Base-by-base conservation (phyloP, 2,113 vertebrate genomes). In the Ictidomys tridecemlineatus region DNA sequence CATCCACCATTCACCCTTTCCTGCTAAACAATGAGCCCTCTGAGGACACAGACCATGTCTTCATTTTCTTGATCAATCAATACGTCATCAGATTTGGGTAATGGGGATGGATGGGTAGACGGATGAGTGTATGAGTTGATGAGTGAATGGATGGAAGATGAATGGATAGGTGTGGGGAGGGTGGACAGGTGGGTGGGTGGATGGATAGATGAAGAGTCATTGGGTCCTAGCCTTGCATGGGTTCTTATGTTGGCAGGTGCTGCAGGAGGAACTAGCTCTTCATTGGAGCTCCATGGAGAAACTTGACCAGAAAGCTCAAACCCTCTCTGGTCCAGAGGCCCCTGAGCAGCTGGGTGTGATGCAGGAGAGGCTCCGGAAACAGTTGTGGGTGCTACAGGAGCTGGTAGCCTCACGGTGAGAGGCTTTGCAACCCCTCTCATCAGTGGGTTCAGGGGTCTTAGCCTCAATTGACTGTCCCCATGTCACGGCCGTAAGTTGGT, bases 401-500 rank as follows among this genome's bases (percentile, higher is more conserved):
- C 94, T 98, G 95, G 98, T 99, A 4, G 96, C 96, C 69, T 82
- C 97, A 94, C 98, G 99, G 99, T 99, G 97, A 80, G 93, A 56
- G 28, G 1, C 0, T 0, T 1, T 28, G 30, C 5, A 9, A 42
- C 11, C 67, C 24, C 53, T 69, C 51, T 42, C 61, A 24, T 56
- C 37, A 17, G 39, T 51, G 58, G 39, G 32, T 0, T 24, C n/a
- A 26, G 74, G 51, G 11, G 18, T 6, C 12, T 85, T 26, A 5
- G 56, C 58, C 78, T 12, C 8, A 8, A 45, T 26, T 85, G 37
- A 48, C 37, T 30, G 6, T 69, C 58, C 10, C 58, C 24, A 3
- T 10, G 4, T 22, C 4, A 0, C 34, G 10, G 39, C 39, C 63
- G 51, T 45, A 32, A 14, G 56, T 13, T 14, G 48, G 8, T 12